A percentile compares a stretch with the other conserved stretches of the same genome.
Evolutionary conservation across 2,888 invertebrate species (phyloP).

Genomic region (Pantelozetes paolii): DNA sequence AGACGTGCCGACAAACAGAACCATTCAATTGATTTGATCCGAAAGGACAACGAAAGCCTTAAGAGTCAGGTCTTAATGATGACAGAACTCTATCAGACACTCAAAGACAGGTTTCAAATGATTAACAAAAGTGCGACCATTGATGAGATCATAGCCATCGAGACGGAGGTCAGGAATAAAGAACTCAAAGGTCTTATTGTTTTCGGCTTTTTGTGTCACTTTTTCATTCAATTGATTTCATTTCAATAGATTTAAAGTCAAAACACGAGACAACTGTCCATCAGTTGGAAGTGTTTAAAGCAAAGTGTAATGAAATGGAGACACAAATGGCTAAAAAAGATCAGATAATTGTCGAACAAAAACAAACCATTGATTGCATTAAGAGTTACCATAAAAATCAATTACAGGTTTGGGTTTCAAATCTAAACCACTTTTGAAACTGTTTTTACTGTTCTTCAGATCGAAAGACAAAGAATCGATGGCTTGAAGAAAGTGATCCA

Average conservation of each 20-base stretch:
- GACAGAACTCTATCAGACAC: slow-evolving; percentile 19
- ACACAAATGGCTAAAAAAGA: slow-evolving; percentile 3
- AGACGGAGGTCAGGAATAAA: slow-evolving; percentile 1
- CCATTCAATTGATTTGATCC: not conserved
- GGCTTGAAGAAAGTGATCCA: not conserved
- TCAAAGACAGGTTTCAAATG: slow-evolving; percentile 5
- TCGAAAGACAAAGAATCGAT: slow-evolving; percentile 17
- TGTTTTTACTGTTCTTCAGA: not conserved
- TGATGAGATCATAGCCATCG: not conserved
- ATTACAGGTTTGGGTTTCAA: not conserved
- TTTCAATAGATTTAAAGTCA: no score
- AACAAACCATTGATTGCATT: not conserved
- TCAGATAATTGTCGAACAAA: not conserved
- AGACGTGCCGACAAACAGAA: slow-evolving; percentile 6
- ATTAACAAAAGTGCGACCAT: not conserved
- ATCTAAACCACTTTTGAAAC: no score
- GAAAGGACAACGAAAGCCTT: not conserved
- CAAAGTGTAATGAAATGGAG: not conserved
- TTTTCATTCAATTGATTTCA: no score
- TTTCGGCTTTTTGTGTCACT: no score
- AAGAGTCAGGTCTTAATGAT: slow-evolving; percentile 18
- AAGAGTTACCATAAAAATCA: not conserved
- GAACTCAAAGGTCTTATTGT: slow-evolving; percentile 7
- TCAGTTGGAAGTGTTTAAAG: slow-evolving; percentile 14
- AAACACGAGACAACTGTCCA: not conserved